Conservation (phyloP, 2,888 invertebrate species). For the Cotesia congregata region DNA sequence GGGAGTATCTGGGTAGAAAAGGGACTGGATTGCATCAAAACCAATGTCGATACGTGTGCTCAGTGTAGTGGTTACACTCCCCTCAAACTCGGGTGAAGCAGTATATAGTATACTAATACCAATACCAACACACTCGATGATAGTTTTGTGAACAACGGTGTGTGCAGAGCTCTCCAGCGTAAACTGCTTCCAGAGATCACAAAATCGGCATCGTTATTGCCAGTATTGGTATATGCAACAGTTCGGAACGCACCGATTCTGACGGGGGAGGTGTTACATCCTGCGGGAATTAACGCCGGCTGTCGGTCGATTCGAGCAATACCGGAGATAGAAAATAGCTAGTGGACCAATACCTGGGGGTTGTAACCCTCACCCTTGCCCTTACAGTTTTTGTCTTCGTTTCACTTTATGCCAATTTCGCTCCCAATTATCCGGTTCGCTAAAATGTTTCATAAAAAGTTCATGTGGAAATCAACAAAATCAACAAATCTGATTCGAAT, state of each 20-base stretch:
- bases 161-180: constrained; percentile 15
- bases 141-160: background rate
- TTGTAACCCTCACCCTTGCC: constrained; percentile 24
- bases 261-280: constrained; percentile 31
- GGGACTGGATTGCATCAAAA: background rate
- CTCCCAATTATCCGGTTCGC: constrained; percentile 36
- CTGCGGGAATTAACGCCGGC: constrained; percentile 45
- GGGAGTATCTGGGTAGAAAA: background rate
- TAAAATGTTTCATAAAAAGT: background rate
- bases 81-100: too few relatives aligned
- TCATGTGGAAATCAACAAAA: constrained; percentile 46
- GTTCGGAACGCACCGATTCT: constrained; percentile 31
- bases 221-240: constrained; percentile 26
- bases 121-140: background rate
- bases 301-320: constrained; percentile 45
- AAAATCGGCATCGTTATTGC: background rate
- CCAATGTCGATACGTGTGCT: background rate
- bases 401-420: background rate
- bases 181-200: constrained; percentile 15
- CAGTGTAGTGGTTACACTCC: background rate
- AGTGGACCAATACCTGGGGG: constrained; percentile 40
- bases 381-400: constrained; percentile 1
- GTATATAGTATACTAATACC: too few relatives aligned
- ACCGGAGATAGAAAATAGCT: constrained; percentile 49
- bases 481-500: constrained; percentile 45